Conservation (phyloP, 2,888 invertebrate species). For the Caradrina kadenii region DNA sequence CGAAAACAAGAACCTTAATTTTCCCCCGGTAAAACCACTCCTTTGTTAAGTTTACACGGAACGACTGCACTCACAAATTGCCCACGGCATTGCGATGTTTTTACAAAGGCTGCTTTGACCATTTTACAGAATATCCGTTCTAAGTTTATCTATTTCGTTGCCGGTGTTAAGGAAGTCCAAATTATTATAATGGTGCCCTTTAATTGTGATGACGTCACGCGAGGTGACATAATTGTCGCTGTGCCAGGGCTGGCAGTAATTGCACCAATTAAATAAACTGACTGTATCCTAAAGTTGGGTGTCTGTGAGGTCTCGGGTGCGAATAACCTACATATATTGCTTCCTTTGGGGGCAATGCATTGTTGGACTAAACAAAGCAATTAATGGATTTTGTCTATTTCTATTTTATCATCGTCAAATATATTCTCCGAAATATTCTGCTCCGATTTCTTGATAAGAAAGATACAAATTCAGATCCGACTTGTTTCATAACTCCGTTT, state of each 20-base stretch:
- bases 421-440: too few species aligned
- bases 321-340: constrained; percentile 29
- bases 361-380: not conserved
- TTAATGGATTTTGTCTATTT: not conserved
- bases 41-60: too few species aligned
- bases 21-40: too few species aligned
- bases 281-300: constrained; percentile 54
- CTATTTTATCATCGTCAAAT: too few species aligned
- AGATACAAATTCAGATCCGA: too few species aligned
- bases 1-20: too few species aligned
- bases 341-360: constrained; percentile 26
- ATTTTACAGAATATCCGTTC: constrained; percentile 12
- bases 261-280: constrained; percentile 58
- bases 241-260: constrained; percentile 56
- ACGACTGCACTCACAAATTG: too few species aligned
- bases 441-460: too few species aligned
- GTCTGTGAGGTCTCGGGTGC: constrained; percentile 10
- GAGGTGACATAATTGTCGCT: constrained; percentile 66
- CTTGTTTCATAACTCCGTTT: too few species aligned
- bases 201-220: constrained; percentile 68
- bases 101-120: not conserved
- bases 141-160: constrained; percentile 22
- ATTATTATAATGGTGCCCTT: constrained; percentile 66
- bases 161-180: constrained; percentile 64
- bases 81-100: not conserved